Conservation (phyloP, 2,888 invertebrate species). For the Epsilonema sp. region DNA sequence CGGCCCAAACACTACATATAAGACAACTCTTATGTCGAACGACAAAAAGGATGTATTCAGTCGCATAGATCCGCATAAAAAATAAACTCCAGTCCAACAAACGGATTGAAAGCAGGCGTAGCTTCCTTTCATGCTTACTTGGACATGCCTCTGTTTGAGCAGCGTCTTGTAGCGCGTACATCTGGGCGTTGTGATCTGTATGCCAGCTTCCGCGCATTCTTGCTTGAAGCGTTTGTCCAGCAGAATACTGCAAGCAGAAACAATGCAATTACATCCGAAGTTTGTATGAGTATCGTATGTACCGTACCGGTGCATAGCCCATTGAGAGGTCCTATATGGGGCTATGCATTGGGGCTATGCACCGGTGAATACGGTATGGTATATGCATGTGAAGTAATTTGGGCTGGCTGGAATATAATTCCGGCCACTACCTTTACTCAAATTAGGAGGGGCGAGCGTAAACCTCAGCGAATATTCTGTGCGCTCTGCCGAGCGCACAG, state of each 20-base stretch:
- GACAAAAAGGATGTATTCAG: background rate
- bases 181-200: conserved; percentile 59
- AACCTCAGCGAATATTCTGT: too few species aligned
- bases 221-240: conserved; percentile 89
- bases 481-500: too few species aligned
- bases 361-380: too few species aligned
- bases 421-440: too few species aligned
- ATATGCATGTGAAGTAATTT: background rate
- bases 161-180: conserved; percentile 86
- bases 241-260: conserved; percentile 48
- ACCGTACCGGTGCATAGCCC: background rate
- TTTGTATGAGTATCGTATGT: too few species aligned
- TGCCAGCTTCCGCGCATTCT: conserved; percentile 73
- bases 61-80: background rate
- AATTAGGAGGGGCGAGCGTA: too few species aligned
- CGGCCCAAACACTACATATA: conserved; percentile 59
- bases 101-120: conserved; percentile 1
- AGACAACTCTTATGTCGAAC: too few species aligned
- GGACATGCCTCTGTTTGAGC: conserved; percentile 80
- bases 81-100: background rate
- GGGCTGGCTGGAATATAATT: background rate
- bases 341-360: too few species aligned
- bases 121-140: too few species aligned
- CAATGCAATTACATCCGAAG: too few species aligned
- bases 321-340: too few species aligned